These are phyloP conservation scores for Macquaria ambigua DNA, from an alignment of 2,113 vertebrate species.

Conservation along the genomic window DNA sequence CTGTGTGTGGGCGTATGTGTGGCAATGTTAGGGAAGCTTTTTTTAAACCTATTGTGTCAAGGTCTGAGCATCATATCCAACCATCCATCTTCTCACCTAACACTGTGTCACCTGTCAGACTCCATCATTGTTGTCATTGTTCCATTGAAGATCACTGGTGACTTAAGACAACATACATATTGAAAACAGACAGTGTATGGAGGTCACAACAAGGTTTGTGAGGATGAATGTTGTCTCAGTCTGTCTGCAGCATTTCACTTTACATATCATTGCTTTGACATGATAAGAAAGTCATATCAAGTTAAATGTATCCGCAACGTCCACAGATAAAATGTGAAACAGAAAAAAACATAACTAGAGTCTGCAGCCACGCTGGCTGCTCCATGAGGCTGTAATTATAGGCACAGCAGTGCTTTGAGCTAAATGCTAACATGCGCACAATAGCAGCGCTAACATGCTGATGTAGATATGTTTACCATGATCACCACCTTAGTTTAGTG, in stretches of 20 bases:
- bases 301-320: neutral
- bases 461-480: neutral
- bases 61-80: constrained; percentile 44
- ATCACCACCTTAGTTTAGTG: neutral
- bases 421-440: neutral
- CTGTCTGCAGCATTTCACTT: constrained; percentile 10
- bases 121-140: constrained; percentile 31
- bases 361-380: neutral
- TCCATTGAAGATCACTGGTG: constrained; percentile 34
- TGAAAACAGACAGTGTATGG: constrained; percentile 3
- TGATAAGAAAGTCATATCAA: neutral
- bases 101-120: constrained; percentile 56
- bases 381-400: neutral
- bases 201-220: constrained; percentile 12
- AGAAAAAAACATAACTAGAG: neutral
- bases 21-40: constrained; percentile 5
- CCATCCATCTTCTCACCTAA: constrained; percentile 27
- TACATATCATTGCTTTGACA: neutral
- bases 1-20: neutral
- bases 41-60: constrained; percentile 46
- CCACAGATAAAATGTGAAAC: neutral
- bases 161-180: constrained; percentile 19
- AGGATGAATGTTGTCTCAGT: neutral
- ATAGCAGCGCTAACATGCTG: neutral
- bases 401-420: neutral